phyloP scores from a whole-genome alignment of 2,797 vertebrate species.

The Pampus argenteus region DNA sequence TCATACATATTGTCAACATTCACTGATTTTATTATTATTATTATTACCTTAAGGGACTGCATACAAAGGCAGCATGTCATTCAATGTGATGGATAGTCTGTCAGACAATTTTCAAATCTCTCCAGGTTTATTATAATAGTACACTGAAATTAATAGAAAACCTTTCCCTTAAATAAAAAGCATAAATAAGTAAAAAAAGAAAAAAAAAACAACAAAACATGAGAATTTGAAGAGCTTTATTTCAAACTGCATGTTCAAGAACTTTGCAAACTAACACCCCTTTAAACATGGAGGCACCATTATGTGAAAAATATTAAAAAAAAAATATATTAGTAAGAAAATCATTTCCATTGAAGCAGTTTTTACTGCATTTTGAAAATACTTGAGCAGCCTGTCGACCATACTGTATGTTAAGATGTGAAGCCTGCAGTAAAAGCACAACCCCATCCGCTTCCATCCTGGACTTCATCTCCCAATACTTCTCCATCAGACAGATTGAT shows the following conservation, averaged over 20 bases:
- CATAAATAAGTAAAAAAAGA: not conserved
- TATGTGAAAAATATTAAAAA: not conserved
- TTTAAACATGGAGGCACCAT: not conserved
- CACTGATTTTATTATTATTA: not conserved
- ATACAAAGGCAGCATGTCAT: not conserved
- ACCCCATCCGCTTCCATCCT: slow-evolving; percentile 14
- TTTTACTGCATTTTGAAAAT: not conserved
- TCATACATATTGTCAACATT: not conserved
- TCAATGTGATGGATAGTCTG: not conserved
- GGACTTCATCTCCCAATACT: slow-evolving; percentile 22
- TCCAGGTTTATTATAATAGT: not conserved
- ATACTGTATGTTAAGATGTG: slow-evolving; percentile 1
- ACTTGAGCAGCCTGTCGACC: not conserved
- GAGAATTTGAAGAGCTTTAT: not conserved
- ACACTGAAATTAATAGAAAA: not conserved
- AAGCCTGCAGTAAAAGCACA: slow-evolving; percentile 20
- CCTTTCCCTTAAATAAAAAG: not conserved
- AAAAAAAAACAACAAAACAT: too few species aligned
- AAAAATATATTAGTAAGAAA: too few species aligned
- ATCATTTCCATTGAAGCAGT: not conserved
- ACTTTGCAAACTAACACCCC: not conserved
- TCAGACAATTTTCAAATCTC: not conserved
- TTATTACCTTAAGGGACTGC: not conserved
- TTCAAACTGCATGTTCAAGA: not conserved
- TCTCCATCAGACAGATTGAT: slow-evolving; percentile 40